Base-by-base conservation (phyloP, 2,888 invertebrate genomes). In the Ormyrus rosae region DNA sequence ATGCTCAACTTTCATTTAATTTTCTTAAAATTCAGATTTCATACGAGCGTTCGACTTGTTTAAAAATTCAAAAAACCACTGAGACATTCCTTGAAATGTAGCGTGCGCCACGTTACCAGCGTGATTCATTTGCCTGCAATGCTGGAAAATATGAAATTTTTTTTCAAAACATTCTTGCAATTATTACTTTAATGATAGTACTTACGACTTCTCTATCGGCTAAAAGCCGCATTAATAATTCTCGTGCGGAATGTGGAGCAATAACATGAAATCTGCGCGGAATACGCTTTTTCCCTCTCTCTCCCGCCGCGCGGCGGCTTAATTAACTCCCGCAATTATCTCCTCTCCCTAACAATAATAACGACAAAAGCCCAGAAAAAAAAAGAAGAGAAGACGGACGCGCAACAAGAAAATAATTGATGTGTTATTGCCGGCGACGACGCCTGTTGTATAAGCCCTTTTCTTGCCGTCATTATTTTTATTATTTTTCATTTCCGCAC, bases 271-370 rank as follows among this genome's bases (percentile, higher is more conserved):
- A 67, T 75, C 58, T 56, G 64, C 64, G 64, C 55, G 34, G 58
- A 70, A 61, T 61, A 11, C 19, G 46, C 13, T 48, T 11, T 60
- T 55, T 10, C n/a, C 13, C 19, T 61, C 60, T 45, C 19, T 61
- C 60, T 45, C 0, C 34, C 48, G 5, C 50, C n/a, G 19, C 50
- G 56, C 19, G 19, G 19, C 19, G 19, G 67, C 60, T 75, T 51
- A 75, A 75, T 75, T 75, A 75, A 53, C 75, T 75, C 60, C 13
- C n/a, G 13, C 60, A 61, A 75, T 68, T 75, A 75, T 75, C 75
- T 60, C 67, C 67, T 60, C 67, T 67, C 48, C n/a, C 64, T 11
- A 51, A 34, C 53, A 60, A n/a, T 46, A 69, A 56, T 51, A 58
- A 60, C 19, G 45, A 53, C 48, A 45, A 10, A 68, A 51, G 67